Conservation (phyloP, 2,888 invertebrate genomes). For the Brassicogethes aeneus region DNA sequence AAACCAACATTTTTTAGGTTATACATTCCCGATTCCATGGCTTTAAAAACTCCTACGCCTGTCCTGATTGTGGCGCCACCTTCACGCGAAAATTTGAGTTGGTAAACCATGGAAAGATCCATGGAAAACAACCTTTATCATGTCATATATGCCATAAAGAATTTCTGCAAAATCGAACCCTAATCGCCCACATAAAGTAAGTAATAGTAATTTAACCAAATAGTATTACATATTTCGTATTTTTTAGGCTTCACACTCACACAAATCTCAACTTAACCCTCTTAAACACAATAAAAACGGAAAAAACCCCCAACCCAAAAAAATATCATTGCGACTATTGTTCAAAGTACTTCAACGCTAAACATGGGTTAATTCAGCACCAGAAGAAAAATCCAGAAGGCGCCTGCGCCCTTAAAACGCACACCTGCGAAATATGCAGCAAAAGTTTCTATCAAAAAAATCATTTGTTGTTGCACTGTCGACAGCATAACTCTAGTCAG, state of each 20-base stretch:
- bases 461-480: slow-evolving; percentile 69
- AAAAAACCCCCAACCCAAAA: too few species aligned
- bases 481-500: slow-evolving; percentile 1
- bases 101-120: slow-evolving; percentile 73
- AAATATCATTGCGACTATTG: slow-evolving; percentile 72
- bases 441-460: slow-evolving; percentile 84
- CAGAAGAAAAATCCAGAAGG: slow-evolving; percentile 73
- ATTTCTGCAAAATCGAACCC: slow-evolving; percentile 74
- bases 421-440: slow-evolving; percentile 71
- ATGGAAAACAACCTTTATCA: slow-evolving; percentile 71
- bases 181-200: slow-evolving; percentile 72
- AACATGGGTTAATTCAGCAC: slow-evolving; percentile 73
- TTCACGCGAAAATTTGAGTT: slow-evolving; percentile 80
- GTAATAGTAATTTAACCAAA: too few species aligned
- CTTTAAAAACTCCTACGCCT: slow-evolving; percentile 92
- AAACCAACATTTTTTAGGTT: too few species aligned
- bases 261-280: too few species aligned
- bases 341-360: slow-evolving; percentile 73
- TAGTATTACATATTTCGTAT: too few species aligned
- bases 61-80: slow-evolving; percentile 80
- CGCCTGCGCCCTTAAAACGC: slow-evolving; percentile 68
- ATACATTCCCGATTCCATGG: slow-evolving; percentile 90
- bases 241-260: too few species aligned
- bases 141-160: slow-evolving; percentile 79
- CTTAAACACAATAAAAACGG: too few species aligned